Evolutionary conservation across 2,113 vertebrate genomes (phyloP).

Genomic region (Jacana jacana): DNA sequence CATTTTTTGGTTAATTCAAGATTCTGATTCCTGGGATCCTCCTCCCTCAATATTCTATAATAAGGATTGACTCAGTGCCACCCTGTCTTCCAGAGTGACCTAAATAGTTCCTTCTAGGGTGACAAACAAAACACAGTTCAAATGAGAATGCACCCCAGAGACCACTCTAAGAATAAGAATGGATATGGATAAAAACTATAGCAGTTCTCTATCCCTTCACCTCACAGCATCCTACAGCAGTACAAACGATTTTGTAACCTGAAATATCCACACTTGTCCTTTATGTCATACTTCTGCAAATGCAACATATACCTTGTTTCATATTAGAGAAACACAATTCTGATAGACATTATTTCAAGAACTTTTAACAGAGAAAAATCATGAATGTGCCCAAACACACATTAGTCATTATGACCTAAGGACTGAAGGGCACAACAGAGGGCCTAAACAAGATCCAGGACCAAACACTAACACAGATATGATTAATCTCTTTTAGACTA

Average conservation of each 20-base stretch:
- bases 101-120: neutral
- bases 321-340: neutral
- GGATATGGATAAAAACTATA: neutral
- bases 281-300: neutral
- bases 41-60: neutral
- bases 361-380: neutral
- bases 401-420: neutral
- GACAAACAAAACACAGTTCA: neutral
- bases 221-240: neutral
- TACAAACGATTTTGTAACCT: neutral
- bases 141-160: neutral
- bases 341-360: neutral
- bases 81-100: neutral
- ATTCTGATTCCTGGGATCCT: neutral
- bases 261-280: accelerated
- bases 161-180: neutral
- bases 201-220: neutral
- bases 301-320: neutral
- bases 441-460: neutral
- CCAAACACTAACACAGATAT: neutral
- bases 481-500: neutral
- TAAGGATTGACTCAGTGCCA: neutral
- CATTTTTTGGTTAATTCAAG: neutral
- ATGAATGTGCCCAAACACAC: neutral
- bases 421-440: neutral